Evolutionary conservation across 1,140 invertebrate genomes (phyloP), one percentile per base, ranked within the genome.

Genomic region (Eufriesea mexicana): DNA sequence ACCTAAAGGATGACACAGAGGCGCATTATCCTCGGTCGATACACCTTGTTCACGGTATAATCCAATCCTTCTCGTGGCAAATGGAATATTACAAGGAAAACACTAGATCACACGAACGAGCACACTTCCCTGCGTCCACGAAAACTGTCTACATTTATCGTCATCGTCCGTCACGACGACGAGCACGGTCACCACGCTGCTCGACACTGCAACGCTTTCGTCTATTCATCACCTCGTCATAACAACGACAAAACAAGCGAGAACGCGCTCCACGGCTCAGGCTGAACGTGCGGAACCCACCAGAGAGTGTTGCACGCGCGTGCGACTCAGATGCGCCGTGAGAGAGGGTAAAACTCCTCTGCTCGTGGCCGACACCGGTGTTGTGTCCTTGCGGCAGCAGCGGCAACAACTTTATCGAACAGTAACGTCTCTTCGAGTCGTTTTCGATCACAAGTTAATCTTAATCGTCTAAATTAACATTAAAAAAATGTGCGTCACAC

Each of bases 201-300:
- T 83, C 76, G 59, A 47, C 79, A 85, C 87, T 76, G 70, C 75
- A 66, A 88, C 86, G 86, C 67, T 74, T 76, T 28, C 87, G 86
- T 86, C 83, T 84, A 84, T 88, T 88, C 83, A 88, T 88, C 87
- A 88, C 86, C 83, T 83, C 83, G 79, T 88, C 77, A 88, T 78
- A 88, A 75, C 64, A 77, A 83, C 87, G 73, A 67, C 84, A 67
- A 76, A 81, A 79, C 75, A 55, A 64, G 55, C 12, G 54, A 42
- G 78, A 66, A 74, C 47, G 18, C 68, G 71, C n/a, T 67, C 77
- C 77, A 51, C 61, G 54, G n/a, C 55, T 77, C 79, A 45, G 35
- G 54, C 64, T 28, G 62, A 66, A 45, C 71, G 71, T 66, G 42
- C 64, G 35, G 61, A 72, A 57, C 57, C 35, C 84, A 77, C 85